A percentile compares a stretch with the other conserved stretches of the same genome.
These are phyloP conservation scores for Cephonodes hylas DNA, from an alignment of 2,888 invertebrate species.

Conservation along the genomic window DNA sequence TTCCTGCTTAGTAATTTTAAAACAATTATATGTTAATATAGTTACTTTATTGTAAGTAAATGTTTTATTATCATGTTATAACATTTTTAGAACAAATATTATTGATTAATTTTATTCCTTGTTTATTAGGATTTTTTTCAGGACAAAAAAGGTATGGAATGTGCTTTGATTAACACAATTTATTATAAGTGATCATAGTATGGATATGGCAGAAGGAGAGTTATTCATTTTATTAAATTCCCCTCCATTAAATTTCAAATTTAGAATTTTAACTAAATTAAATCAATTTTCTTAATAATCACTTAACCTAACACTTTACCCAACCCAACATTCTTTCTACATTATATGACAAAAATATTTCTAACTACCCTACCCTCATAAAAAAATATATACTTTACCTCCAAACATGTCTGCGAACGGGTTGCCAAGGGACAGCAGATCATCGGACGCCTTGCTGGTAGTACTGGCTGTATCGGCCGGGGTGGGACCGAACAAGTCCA, in stretches of 20 bases:
- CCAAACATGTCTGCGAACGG: constrained; percentile 94
- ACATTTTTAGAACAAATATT: not conserved
- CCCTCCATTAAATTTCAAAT: too few species aligned
- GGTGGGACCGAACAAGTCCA: constrained; percentile 88
- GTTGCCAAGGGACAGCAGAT: constrained; percentile 93
- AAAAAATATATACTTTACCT: constrained; percentile 54
- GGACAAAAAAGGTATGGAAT: too few species aligned
- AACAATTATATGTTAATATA: constrained; percentile 2
- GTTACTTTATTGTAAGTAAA: not conserved
- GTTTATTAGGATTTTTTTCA: too few species aligned
- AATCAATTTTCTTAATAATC: not conserved
- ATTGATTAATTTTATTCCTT: not conserved
- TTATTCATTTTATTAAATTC: too few species aligned
- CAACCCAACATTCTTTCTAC: not conserved
- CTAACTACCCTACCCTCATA: not conserved
- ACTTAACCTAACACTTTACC: not conserved
- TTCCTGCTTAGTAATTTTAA: not conserved
- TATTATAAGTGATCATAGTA: too few species aligned
- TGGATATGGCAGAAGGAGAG: too few species aligned
- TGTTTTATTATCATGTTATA: not conserved
- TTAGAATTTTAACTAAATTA: too few species aligned
- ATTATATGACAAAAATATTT: not conserved
- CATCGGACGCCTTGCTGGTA: constrained; percentile 89
- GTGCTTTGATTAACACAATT: too few species aligned
- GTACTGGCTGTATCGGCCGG: constrained; percentile 60